phyloP scores from a whole-genome alignment of 2,888 invertebrate species.

The Chironomus riparius region DNA sequence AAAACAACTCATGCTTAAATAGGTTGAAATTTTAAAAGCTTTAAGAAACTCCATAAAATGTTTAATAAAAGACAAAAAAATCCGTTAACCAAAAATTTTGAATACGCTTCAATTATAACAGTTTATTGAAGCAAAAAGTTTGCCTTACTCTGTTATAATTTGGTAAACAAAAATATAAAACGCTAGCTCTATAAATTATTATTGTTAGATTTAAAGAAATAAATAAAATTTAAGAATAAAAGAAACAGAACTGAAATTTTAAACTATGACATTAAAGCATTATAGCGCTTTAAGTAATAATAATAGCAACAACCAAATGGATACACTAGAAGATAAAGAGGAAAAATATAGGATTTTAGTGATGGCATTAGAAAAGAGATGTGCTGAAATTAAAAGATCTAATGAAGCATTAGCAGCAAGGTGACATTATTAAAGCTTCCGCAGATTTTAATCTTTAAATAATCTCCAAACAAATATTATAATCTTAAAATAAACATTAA shows the following conservation, averaged over 20 bases:
- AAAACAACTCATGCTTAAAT: neutral
- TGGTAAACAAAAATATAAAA: neutral
- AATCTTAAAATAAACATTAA: neutral
- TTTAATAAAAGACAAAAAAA: neutral
- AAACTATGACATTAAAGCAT: constrained; percentile 4
- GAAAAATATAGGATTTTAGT: constrained; percentile 6
- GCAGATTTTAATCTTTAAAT: neutral
- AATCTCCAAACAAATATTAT: neutral
- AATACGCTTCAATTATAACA: neutral
- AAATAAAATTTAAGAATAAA: no score
- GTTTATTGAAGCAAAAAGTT: neutral
- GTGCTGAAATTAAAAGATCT: neutral
- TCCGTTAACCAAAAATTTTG: neutral
- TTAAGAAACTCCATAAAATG: neutral
- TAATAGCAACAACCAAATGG: neutral
- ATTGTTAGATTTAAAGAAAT: no score
- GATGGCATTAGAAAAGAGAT: neutral
- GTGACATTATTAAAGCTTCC: no score
- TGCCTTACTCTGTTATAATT: neutral
- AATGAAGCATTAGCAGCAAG: constrained; percentile 14
- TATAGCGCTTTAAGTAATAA: neutral
- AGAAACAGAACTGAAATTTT: neutral
- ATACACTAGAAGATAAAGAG: neutral
- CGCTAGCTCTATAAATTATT: no score
- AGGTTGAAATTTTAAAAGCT: neutral